These are phyloP conservation scores for Peromyscus eremicus DNA, from an alignment of 2,797 vertebrate genomes.

Conservation along the genomic window DNA sequence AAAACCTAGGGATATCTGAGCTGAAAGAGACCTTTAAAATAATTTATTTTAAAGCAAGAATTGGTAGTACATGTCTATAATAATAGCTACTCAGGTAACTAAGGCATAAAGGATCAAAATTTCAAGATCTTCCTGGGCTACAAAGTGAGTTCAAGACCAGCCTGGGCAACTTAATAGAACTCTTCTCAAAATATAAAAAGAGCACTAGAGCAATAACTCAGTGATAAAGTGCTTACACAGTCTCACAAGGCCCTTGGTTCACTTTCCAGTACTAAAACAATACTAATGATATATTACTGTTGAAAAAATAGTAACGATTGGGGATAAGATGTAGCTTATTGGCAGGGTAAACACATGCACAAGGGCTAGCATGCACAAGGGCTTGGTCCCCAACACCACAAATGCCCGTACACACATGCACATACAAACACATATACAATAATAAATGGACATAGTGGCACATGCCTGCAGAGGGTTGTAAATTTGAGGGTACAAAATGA, in stretches of 20 bases:
- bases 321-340: neutral
- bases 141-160: neutral
- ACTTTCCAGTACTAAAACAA: neutral
- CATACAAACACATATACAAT: neutral
- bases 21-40: conserved; percentile 27
- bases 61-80: neutral
- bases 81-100: neutral
- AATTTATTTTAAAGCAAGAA: conserved; percentile 4
- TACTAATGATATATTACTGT: neutral
- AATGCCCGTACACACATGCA: neutral
- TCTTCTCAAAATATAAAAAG: neutral
- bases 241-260: neutral
- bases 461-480: neutral
- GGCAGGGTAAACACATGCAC: too few relatives aligned
- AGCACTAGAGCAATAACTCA: neutral
- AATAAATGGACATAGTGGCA: neutral
- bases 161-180: neutral
- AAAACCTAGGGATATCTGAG: conserved; percentile 43
- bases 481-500: neutral
- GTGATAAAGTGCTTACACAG: neutral
- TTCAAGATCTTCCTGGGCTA: neutral
- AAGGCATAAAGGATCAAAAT: neutral
- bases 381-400: neutral
- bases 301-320: neutral
- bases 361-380: neutral